A percentile compares a stretch with the other conserved stretches of the same genome.
These are phyloP conservation scores for Megastigmus dorsalis DNA, from an alignment of 2,888 invertebrate species.

Conservation along the genomic window DNA sequence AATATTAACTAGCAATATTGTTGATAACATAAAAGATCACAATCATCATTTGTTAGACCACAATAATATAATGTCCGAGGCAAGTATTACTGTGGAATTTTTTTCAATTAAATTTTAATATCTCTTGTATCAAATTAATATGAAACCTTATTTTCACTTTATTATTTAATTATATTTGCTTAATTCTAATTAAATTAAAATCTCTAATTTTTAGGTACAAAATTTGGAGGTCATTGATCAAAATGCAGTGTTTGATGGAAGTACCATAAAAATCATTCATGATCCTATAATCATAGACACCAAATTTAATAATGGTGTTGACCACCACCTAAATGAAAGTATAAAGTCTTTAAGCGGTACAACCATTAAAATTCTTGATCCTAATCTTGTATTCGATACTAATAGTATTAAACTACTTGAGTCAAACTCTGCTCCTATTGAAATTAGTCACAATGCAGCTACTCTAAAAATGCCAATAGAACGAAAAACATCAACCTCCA, in stretches of 20 bases:
- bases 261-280: constrained; percentile 64
- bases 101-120: too few species aligned
- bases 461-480: neutral
- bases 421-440: constrained; percentile 55
- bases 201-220: constrained; percentile 60
- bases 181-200: neutral
- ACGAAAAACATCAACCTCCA: constrained; percentile 53
- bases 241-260: constrained; percentile 62
- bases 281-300: constrained; percentile 60
- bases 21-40: constrained; percentile 65
- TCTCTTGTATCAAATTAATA: neutral
- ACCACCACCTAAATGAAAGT: constrained; percentile 65
- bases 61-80: constrained; percentile 67
- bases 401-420: constrained; percentile 66
- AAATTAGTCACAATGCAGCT: constrained; percentile 49
- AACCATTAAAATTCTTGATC: constrained; percentile 65
- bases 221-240: constrained; percentile 68
- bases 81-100: constrained; percentile 56
- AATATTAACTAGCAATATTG: constrained; percentile 64
- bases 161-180: neutral
- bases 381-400: constrained; percentile 63
- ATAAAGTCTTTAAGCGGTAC: constrained; percentile 65
- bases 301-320: constrained; percentile 63
- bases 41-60: constrained; percentile 65
- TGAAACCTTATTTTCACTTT: neutral